Conservation (phyloP, 2,888 invertebrate genomes). For the Trissolcus brochymenae region DNA sequence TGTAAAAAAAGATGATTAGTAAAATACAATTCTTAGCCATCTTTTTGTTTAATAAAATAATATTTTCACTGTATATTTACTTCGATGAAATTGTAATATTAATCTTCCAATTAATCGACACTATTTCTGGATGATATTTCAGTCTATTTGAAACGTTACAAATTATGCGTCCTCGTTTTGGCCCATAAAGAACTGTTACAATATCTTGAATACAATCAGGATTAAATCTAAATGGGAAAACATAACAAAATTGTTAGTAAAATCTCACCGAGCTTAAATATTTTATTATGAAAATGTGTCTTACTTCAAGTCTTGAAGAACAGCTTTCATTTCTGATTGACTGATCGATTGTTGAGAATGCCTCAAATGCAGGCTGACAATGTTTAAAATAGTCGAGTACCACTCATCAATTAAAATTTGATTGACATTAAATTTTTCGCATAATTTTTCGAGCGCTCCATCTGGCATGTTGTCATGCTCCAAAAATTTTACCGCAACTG, state of each 20-base stretch:
- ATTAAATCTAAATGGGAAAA: constrained; percentile 71
- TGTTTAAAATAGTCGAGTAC: constrained; percentile 77
- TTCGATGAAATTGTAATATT: constrained; percentile 78
- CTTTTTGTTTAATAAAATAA: neutral
- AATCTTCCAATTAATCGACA: constrained; percentile 77
- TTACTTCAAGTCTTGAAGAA: constrained; percentile 77
- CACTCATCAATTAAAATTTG: constrained; percentile 78
- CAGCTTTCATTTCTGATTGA: constrained; percentile 77
- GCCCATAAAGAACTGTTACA: constrained; percentile 77
- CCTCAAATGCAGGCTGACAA: constrained; percentile 77
- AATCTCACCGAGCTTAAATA: neutral
- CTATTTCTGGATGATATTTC: constrained; percentile 74
- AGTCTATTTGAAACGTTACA: constrained; percentile 74
- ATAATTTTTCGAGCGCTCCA: constrained; percentile 70
- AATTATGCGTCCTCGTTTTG: constrained; percentile 74
- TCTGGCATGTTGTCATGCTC: constrained; percentile 71
- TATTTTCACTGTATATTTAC: constrained; percentile 66
- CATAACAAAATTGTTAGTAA: neutral
- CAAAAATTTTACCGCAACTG: constrained; percentile 73
- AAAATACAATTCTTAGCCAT: neutral
- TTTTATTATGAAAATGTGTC: neutral
- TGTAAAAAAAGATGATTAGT: constrained; percentile 59
- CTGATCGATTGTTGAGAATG: constrained; percentile 76
- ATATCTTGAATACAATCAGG: constrained; percentile 78
- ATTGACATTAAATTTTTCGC: constrained; percentile 68